Base-by-base conservation (phyloP, 2,113 vertebrate genomes). In the Motacilla tschutschensis region DNA sequence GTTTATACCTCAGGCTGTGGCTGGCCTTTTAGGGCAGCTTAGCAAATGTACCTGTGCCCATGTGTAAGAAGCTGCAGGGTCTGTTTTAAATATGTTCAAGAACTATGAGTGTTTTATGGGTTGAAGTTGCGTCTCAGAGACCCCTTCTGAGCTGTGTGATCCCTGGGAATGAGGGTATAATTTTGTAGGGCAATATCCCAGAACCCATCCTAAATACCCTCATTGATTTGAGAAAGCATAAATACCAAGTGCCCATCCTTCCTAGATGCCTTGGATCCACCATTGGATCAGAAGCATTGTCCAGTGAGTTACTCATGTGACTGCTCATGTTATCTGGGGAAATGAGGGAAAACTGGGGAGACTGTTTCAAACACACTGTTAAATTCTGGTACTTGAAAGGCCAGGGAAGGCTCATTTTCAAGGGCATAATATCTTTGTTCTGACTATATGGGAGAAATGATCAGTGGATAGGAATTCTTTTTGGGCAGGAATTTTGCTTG, bases 11-110 rank as follows among this genome's bases (percentile, higher is more conserved):
- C 24, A 60, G 44, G 41, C 55, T 69, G 31, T 51, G 33, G 5
- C 29, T 60, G 54, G 31, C 28, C 10, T 90, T 79, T 72, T 55
- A 51, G 9, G 36, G 3, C 18, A 62, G 20, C 17, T 8, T 36
- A 19, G 5, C 8, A 51, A 69, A 48, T 0, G 2, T 38, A 54
- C 12, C 9, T 0, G 2, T 38, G 50, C 12, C 9, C 1, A 0
- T 43, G 24, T 31, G 13, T 64, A 31, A 69, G 36, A 20, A 69
- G 12, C 6, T 80, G 69, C 46, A 44, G 51, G 43, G 14, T 74
- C 18, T 78, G 5, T 54, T 80, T 88, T 36, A 80, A 60, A 44
- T 43, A 25, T 21, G 7, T 53, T 51, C 26, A 63, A 60, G 43
- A 58, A 9, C 5, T 18, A 15, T 31, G 28, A 41, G 16, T 18